Conservation (phyloP, 1,140 invertebrate species). For the Sipha flava region DNA sequence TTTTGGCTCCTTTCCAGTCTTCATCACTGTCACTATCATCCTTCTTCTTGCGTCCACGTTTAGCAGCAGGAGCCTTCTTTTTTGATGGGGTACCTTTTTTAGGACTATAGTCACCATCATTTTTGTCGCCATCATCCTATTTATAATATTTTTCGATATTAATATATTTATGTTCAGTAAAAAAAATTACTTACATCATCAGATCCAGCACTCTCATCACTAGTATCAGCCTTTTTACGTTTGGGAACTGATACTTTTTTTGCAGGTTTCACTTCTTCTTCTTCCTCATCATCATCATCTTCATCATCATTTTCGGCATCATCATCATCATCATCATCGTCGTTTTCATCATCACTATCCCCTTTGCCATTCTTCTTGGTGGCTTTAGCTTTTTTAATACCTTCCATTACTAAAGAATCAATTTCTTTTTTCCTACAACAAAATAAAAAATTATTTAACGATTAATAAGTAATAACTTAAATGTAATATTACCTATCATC, state of each 20-base stretch:
- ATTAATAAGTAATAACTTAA: neutral
- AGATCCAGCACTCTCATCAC: slow-evolving; percentile 50
- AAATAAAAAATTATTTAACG: neutral
- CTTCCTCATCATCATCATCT: slow-evolving; percentile 47
- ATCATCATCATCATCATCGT: slow-evolving; percentile 50
- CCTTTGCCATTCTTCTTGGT: slow-evolving; percentile 52
- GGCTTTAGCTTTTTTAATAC: slow-evolving; percentile 50
- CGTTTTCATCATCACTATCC: slow-evolving; percentile 48
- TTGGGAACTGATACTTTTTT: slow-evolving; percentile 51
- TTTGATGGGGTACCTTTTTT: slow-evolving; percentile 48
- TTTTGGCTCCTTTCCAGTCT: slow-evolving; percentile 61
- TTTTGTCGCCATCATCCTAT: slow-evolving; percentile 50
- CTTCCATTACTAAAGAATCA: slow-evolving; percentile 73
- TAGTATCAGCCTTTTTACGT: slow-evolving; percentile 53
- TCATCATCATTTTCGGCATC: slow-evolving; percentile 48
- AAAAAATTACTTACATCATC: slow-evolving; percentile 38
- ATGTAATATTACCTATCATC: slow-evolving; percentile 49
- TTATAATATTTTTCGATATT: neutral
- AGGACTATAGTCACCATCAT: slow-evolving; percentile 61
- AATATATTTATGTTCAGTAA: neutral
- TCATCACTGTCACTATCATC: slow-evolving; percentile 68
- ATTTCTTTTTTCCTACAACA: slow-evolving; percentile 66
- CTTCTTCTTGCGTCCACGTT: slow-evolving; percentile 54
- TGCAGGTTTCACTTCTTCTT: slow-evolving; percentile 52
- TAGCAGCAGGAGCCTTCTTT: slow-evolving; percentile 45